phyloP scores from a whole-genome alignment of 2,888 invertebrate species.

The Caenorhabditis becei region DNA sequence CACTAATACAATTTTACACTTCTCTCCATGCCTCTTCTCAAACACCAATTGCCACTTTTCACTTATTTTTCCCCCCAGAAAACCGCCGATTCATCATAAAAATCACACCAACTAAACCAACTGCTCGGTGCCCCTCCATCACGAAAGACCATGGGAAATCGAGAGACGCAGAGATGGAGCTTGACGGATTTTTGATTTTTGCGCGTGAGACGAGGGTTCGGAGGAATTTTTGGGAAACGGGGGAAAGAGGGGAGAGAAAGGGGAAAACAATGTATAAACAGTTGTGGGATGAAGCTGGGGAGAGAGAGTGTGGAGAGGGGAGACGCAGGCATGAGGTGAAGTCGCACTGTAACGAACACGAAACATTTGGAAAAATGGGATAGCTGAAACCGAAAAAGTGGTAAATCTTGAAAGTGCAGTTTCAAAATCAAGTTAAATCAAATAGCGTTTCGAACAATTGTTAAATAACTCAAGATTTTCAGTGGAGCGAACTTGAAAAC shows the following conservation, averaged over 20 bases:
- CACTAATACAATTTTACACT: slow-evolving; percentile 49
- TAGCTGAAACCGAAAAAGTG: too few species aligned
- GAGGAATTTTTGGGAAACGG: slow-evolving; percentile 1
- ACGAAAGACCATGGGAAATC: neutral
- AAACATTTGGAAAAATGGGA: too few species aligned
- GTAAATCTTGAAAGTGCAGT: too few species aligned
- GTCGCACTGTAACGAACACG: too few species aligned
- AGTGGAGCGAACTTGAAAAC: too few species aligned
- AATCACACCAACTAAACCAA: slow-evolving; percentile 52
- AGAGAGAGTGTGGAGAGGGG: slow-evolving; percentile 1
- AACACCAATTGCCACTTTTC: slow-evolving; percentile 39
- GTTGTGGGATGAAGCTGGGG: neutral
- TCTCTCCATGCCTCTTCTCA: slow-evolving; percentile 14
- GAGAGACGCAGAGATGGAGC: slow-evolving; percentile 20
- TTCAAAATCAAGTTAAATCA: too few species aligned
- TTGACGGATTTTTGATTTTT: slow-evolving; percentile 1
- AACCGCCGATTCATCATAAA: slow-evolving; percentile 59
- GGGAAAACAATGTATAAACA: slow-evolving; percentile 2
- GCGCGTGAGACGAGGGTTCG: neutral
- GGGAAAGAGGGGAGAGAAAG: slow-evolving; percentile 7
- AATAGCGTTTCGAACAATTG: too few species aligned
- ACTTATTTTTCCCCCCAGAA: slow-evolving; percentile 30
- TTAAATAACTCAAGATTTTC: too few species aligned
- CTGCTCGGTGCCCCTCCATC: slow-evolving; percentile 19
- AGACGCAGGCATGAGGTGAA: too few species aligned